Percentiles rank a stretch among this genome's conserved stretches.
phyloP scores from a whole-genome alignment of 2,797 vertebrate species.

The Furcifer pardalis region DNA sequence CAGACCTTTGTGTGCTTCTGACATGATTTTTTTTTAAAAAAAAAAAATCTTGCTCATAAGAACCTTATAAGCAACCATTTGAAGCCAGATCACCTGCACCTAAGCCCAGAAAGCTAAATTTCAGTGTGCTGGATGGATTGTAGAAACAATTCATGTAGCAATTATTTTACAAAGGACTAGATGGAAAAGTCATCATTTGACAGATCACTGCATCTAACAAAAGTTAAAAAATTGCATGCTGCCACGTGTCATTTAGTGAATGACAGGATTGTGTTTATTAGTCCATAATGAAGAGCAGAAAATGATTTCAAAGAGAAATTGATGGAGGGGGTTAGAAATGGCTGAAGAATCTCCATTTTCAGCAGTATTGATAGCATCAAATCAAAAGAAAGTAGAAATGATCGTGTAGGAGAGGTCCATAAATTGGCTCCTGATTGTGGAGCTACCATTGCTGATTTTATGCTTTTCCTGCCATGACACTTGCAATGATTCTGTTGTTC shows the following conservation, averaged over 20 bases:
- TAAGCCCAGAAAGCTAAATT: not conserved
- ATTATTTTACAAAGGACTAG: not conserved
- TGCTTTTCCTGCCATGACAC: not conserved
- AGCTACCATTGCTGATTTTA: not conserved
- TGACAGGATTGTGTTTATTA: not conserved
- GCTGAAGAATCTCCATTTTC: not conserved
- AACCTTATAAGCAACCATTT: not conserved
- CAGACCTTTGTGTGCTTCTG: too few species aligned
- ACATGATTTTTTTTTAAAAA: not conserved
- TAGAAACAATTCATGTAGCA: not conserved
- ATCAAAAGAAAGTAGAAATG: not conserved
- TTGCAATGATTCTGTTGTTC: not conserved
- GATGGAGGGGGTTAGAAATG: not conserved
- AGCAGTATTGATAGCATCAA: too few species aligned
- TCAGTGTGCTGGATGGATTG: not conserved
- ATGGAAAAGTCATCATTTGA: not conserved
- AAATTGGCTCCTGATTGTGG: not conserved
- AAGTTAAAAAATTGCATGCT: not conserved
- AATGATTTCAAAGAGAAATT: too few species aligned
- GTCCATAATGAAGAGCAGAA: not conserved
- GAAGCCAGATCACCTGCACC: not conserved
- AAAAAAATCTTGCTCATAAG: not conserved
- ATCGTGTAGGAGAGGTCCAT: not conserved
- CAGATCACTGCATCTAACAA: not conserved
- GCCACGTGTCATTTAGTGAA: not conserved